Percentiles rank a stretch among this genome's conserved stretches.
Evolutionary conservation across 1,140 invertebrate species (phyloP).

Genomic region (Glossosoma conforme): DNA sequence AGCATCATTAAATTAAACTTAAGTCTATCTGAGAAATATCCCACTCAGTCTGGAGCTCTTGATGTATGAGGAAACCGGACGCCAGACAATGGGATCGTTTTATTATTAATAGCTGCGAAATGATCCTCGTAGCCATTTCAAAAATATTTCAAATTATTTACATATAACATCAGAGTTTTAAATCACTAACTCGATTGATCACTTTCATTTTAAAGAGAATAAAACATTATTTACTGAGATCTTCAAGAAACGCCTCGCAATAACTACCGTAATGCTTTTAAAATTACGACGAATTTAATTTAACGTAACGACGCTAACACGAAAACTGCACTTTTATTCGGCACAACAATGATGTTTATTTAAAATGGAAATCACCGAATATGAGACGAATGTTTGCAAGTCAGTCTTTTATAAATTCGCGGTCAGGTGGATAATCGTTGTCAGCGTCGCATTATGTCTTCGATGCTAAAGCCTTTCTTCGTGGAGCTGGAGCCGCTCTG

Average conservation of each 20-base stretch:
- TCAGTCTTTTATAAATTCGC: slow-evolving; percentile 26
- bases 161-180: slow-evolving; percentile 22
- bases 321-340: background rate
- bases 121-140: too few relatives aligned
- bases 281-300: background rate
- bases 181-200: slow-evolving; percentile 26
- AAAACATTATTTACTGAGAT: slow-evolving; percentile 26
- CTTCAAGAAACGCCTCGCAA: too few relatives aligned
- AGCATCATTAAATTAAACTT: too few relatives aligned
- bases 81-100: too few relatives aligned
- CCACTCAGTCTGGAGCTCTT: too few relatives aligned
- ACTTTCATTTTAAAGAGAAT: slow-evolving; percentile 12
- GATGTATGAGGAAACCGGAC: too few relatives aligned
- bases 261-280: background rate
- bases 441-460: slow-evolving; percentile 68
- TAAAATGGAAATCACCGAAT: background rate
- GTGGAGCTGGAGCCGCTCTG: slow-evolving; percentile 47
- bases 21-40: too few relatives aligned
- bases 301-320: background rate
- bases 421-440: slow-evolving; percentile 3
- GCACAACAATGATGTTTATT: slow-evolving; percentile 12
- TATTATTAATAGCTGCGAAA: too few relatives aligned
- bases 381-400: too few relatives aligned
- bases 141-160: slow-evolving; percentile 12
- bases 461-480: slow-evolving; percentile 66